Conservation (phyloP, 2,113 vertebrate species). For the Myiozetetes cayanensis region DNA sequence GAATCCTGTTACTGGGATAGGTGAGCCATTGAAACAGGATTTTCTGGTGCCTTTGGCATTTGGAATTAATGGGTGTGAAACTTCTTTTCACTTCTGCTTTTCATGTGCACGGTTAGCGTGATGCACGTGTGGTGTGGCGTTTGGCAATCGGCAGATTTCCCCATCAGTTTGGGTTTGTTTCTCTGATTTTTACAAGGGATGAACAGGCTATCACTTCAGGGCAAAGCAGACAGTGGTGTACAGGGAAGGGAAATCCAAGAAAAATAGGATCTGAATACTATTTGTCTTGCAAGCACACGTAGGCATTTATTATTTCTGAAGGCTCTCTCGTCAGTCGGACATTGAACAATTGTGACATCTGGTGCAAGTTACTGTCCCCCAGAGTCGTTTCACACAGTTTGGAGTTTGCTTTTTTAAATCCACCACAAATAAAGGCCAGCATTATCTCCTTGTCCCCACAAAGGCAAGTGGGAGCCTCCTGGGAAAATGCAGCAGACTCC, state of each 20-base stretch:
- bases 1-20: background rate
- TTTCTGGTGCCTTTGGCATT: background rate
- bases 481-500: background rate
- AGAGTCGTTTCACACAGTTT: background rate
- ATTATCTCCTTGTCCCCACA: background rate
- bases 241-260: background rate
- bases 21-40: background rate
- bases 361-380: slow-evolving; percentile 26
- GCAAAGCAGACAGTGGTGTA: background rate
- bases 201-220: background rate
- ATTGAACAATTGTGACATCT: background rate
- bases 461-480: background rate
- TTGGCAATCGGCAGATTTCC: background rate
- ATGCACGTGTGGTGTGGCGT: background rate
- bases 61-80: background rate
- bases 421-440: background rate
- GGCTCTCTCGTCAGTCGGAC: background rate
- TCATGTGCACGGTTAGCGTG: accelerated
- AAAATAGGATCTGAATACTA: slow-evolving; percentile 18
- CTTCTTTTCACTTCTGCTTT: slow-evolving; percentile 26
- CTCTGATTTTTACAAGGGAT: background rate
- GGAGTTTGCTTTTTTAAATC: slow-evolving; percentile 22
- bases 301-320: slow-evolving; percentile 38
- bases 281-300: slow-evolving; percentile 15
- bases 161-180: background rate